Conservation (phyloP, 2,113 vertebrate species). For the Callorhinus ursinus region DNA sequence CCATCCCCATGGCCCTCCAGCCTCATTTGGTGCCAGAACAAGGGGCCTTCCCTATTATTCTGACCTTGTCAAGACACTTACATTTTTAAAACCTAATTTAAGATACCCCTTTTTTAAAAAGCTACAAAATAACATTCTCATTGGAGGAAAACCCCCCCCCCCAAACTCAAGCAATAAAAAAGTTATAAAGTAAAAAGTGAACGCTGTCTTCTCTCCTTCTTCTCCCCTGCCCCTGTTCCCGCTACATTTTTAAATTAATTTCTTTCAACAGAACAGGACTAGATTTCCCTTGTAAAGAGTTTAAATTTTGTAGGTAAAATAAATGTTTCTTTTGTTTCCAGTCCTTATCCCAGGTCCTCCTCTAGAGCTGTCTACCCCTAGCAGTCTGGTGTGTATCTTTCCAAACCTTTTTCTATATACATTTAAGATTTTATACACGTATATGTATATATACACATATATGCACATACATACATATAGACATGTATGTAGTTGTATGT, state of each 20-base stretch:
- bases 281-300: not conserved
- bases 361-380: not conserved
- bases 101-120: not conserved
- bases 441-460: not conserved
- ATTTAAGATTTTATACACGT: not conserved
- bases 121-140: not conserved
- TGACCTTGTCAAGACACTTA: not conserved
- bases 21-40: not conserved
- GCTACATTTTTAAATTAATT: not conserved
- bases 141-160: not conserved
- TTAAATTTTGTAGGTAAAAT: not conserved
- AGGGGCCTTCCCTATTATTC: not conserved
- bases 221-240: not conserved
- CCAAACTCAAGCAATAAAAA: not conserved
- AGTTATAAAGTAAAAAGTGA: not conserved
- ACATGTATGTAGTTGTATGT: not conserved
- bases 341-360: not conserved
- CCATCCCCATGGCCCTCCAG: not conserved
- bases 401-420: not conserved
- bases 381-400: not conserved
- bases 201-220: not conserved
- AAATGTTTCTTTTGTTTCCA: not conserved
- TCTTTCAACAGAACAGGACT: not conserved
- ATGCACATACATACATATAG: not conserved
- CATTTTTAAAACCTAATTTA: too few species aligned